Base-by-base conservation (phyloP, 2,888 invertebrate species). In the Epirrhoe alternata region DNA sequence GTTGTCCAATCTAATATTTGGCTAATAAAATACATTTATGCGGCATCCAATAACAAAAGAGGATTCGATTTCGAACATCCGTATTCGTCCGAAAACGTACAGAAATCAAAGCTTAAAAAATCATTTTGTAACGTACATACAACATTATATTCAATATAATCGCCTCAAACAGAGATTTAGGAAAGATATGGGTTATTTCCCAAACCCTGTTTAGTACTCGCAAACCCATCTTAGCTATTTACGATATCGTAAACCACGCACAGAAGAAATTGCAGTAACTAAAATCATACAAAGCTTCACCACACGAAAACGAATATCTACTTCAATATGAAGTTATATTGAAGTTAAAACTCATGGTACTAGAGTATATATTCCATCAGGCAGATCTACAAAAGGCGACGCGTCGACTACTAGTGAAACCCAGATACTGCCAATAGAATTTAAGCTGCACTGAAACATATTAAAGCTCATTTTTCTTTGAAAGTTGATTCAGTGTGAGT, bases 201-300 rank as follows among this genome's bases (percentile, higher is more conserved):
- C 17, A 53, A 47, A 35, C 35, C 52, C 33, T 56, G 17, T 56
- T 62, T 17, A 51, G 56, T 53, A 54, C 53, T 58, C 24, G 58
- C 49, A 14, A 14, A 58, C 17, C 52, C 51, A 57, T 57, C 56
- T 56, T 56, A 57, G 67, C 57, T 69, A 71, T 69, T 69, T 71
- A 71, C 61, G 71, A 69, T 64, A 69, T 65, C 67, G 50, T 71
- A 68, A 69, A 69, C 62, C 61, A 58, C 64, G 42, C 49, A 50
- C 10, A 49, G 53, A 33, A 47, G 33, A 54, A 45, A 45, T 45
- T 31, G n/a, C 47, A 60, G 30, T 31, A 52, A 10, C 14, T 38
- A 45, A 30, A 47, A 35, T n/a, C 10, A 12, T 0, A 30, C 14
- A 24, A 35, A 49, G 54, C 47, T 54, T 61, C 35, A 61, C 51